Evolutionary conservation across 2,888 invertebrate species (phyloP).

Genomic region (Drosophila austrosaltans): DNA sequence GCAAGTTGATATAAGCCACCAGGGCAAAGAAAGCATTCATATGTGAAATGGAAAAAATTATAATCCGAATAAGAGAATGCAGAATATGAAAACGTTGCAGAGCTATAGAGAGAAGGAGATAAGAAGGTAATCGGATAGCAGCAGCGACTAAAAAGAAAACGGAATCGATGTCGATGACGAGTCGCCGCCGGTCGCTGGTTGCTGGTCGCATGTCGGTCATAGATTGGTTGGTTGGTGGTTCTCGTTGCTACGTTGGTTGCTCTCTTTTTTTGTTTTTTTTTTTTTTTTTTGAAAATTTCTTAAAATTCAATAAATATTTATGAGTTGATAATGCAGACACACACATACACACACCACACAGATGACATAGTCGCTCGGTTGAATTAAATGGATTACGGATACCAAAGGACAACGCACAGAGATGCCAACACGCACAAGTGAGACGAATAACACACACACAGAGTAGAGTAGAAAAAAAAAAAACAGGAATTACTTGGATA

Average conservation of each 20-base stretch:
- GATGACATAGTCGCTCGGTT: conserved; percentile 62
- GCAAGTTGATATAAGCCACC: conserved; percentile 30
- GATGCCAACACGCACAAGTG: conserved; percentile 46
- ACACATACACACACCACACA: conserved; percentile 32
- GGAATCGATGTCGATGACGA: conserved; percentile 68
- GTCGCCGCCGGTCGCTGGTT: conserved; percentile 60
- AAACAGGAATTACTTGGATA: background rate
- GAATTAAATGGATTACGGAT: conserved; percentile 76
- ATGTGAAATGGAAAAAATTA: conserved; percentile 82
- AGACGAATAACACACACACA: conserved; percentile 7
- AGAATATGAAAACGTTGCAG: conserved; percentile 20
- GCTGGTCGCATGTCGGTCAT: conserved; percentile 33
- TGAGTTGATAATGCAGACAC: conserved; percentile 77
- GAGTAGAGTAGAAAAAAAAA: background rate
- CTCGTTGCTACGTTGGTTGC: background rate
- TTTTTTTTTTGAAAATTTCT: conserved; percentile 72
- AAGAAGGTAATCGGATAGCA: background rate
- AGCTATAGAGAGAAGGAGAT: background rate
- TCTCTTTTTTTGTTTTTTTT: background rate
- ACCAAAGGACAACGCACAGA: conserved; percentile 37
- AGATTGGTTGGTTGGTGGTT: conserved; percentile 34
- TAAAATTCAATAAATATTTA: conserved; percentile 82
- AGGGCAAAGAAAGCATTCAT: conserved; percentile 75
- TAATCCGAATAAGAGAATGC: conserved; percentile 79
- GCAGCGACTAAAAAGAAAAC: conserved; percentile 36